Evolutionary conservation across 2,888 invertebrate genomes (phyloP).

Genomic region (Lithophane leautieri): DNA sequence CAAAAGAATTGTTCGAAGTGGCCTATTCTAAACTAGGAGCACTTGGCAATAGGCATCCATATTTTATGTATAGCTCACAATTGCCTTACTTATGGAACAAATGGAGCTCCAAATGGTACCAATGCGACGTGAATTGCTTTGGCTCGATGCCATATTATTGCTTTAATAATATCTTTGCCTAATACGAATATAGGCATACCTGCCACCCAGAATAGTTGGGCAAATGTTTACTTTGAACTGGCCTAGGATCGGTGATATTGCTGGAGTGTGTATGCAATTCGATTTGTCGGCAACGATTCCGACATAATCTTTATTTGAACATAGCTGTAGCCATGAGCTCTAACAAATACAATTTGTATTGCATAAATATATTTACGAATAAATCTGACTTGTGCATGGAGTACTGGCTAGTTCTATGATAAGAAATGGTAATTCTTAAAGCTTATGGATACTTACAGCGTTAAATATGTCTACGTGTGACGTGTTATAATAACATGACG

Average conservation of each 20-base stretch:
- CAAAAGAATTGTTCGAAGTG: slow-evolving; percentile 27
- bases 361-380: neutral
- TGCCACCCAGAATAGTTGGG: slow-evolving; percentile 41
- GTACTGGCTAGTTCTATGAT: neutral
- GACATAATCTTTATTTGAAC: slow-evolving; percentile 14
- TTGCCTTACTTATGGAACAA: slow-evolving; percentile 58
- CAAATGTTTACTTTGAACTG: slow-evolving; percentile 28
- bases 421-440: neutral
- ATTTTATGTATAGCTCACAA: slow-evolving; percentile 61
- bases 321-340: neutral
- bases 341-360: neutral
- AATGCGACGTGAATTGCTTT: slow-evolving; percentile 57
- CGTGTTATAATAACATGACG: neutral
- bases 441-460: neutral
- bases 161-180: slow-evolving; percentile 50
- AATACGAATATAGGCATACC: slow-evolving; percentile 59
- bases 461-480: neutral
- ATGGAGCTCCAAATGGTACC: slow-evolving; percentile 61
- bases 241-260: slow-evolving; percentile 11
- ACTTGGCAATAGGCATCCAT: slow-evolving; percentile 54
- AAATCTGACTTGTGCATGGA: neutral
- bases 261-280: neutral
- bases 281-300: slow-evolving; percentile 1
- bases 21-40: slow-evolving; percentile 39
- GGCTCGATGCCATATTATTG: slow-evolving; percentile 53